Percentiles rank a stretch among this genome's conserved stretches.
Evolutionary conservation across 2,113 vertebrate species (phyloP).

Genomic region (Misgurnus anguillicaudatus): DNA sequence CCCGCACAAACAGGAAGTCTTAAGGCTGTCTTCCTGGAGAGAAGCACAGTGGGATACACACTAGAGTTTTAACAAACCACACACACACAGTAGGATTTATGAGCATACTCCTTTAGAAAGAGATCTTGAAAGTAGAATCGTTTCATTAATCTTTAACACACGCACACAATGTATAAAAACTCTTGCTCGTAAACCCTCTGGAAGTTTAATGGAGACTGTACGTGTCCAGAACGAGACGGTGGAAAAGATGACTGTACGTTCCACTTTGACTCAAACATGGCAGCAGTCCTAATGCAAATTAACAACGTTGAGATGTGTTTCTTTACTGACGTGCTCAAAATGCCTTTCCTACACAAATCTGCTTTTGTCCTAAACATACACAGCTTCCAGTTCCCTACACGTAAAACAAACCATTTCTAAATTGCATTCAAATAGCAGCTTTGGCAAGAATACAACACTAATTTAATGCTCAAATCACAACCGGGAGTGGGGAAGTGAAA

Average conservation of each 20-base stretch:
- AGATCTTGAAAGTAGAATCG: constrained; percentile 3
- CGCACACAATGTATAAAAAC: constrained; percentile 1
- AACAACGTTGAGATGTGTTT: neutral
- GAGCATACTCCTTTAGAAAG: neutral
- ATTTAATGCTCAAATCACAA: neutral
- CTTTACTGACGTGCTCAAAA: neutral
- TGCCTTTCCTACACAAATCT: neutral
- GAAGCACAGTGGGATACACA: constrained; percentile 48
- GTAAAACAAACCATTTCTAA: neutral
- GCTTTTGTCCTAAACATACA: neutral
- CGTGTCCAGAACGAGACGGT: neutral
- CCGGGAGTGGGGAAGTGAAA: constrained; percentile 1
- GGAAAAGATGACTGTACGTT: neutral
- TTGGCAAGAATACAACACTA: neutral
- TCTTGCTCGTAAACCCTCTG: neutral
- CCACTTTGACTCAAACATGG: neutral
- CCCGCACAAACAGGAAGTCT: constrained; percentile 69
- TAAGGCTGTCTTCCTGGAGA: constrained; percentile 60
- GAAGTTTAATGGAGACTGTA: constrained; percentile 4
- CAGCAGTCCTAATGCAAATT: constrained; percentile 5
- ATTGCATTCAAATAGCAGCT: neutral
- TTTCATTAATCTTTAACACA: constrained; percentile 38
- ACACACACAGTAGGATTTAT: constrained; percentile 4
- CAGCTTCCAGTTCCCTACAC: constrained; percentile 10
- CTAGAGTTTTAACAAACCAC: constrained; percentile 46